Conservation (phyloP, 2,797 vertebrate species). For the Amblyopsis hoosieri region DNA sequence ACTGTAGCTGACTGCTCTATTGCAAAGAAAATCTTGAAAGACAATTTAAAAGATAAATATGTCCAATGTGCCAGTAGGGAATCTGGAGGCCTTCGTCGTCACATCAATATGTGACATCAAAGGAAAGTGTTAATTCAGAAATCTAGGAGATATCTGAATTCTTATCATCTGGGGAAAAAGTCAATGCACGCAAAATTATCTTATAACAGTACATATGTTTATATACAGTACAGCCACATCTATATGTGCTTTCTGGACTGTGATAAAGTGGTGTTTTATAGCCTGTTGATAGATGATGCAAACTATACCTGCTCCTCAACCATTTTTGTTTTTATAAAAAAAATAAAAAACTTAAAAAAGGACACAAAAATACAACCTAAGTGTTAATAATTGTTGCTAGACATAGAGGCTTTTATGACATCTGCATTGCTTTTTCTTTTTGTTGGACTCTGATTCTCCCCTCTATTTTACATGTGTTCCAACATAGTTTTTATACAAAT, state of each 20-base stretch:
- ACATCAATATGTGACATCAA: constrained; percentile 81
- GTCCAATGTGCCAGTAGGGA: constrained; percentile 86
- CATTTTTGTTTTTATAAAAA: constrained; percentile 85
- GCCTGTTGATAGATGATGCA: constrained; percentile 99
- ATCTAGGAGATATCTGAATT: constrained; percentile 80
- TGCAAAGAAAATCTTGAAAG: constrained; percentile 75
- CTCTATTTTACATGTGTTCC: constrained; percentile 76
- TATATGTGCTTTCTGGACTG: constrained; percentile 99
- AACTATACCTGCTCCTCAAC: constrained; percentile 96
- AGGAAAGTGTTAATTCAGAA: constrained; percentile 82
- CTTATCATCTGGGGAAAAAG: constrained; percentile 86
- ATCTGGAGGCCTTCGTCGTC: constrained; percentile 90
- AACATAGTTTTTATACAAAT: constrained; percentile 83
- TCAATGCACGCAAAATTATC: constrained; percentile 98
- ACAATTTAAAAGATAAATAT: constrained; percentile 83
- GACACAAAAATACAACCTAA: constrained; percentile 78
- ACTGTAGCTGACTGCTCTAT: constrained; percentile 74
- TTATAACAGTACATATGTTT: constrained; percentile 99
- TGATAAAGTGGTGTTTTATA: constrained; percentile 99
- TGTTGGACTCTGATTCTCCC: constrained; percentile 65
- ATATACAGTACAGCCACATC: constrained; percentile 99
- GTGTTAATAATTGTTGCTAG: constrained; percentile 98
- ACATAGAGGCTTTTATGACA: constrained; percentile 96
- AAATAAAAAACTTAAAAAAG: constrained; percentile 48
- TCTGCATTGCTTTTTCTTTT: constrained; percentile 81